These are phyloP conservation scores for Porites lutea DNA, from an alignment of 64 coral and sea anemone genomes.

Conservation along the genomic window DNA sequence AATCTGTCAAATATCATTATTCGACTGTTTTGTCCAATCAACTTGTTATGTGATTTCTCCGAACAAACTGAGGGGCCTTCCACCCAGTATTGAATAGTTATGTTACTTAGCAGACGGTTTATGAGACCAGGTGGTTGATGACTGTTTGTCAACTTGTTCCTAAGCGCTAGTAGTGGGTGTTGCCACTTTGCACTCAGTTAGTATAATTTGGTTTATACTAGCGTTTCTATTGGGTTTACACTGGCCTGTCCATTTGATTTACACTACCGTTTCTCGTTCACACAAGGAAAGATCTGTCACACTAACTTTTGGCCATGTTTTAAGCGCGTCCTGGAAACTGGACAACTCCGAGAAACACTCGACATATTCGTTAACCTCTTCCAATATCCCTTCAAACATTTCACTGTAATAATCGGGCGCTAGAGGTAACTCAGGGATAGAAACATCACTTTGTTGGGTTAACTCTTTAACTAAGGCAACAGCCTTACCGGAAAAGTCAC, in stretches of 20 bases:
- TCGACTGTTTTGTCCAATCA: too few relatives aligned
- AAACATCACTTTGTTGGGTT: neutral
- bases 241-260: neutral
- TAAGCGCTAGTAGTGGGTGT: neutral
- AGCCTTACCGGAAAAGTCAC: neutral
- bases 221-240: neutral
- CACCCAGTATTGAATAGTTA: too few relatives aligned
- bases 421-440: neutral
- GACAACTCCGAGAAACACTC: neutral
- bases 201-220: too few relatives aligned
- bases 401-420: constrained; percentile 42
- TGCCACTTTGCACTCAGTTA: too few relatives aligned
- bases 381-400: constrained; percentile 27
- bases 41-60: too few relatives aligned
- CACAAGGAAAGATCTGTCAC: constrained; percentile 20
- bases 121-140: too few relatives aligned
- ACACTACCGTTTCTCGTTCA: constrained; percentile 27
- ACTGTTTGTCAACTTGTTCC: neutral
- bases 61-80: too few relatives aligned
- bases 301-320: constrained; percentile 25
- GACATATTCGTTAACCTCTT: constrained; percentile 34
- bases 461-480: neutral
- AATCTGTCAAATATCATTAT: too few relatives aligned
- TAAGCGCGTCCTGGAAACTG: neutral
- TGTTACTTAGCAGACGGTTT: too few relatives aligned